Conservation (phyloP, 2,113 vertebrate genomes). For the Phycodurus eques region DNA sequence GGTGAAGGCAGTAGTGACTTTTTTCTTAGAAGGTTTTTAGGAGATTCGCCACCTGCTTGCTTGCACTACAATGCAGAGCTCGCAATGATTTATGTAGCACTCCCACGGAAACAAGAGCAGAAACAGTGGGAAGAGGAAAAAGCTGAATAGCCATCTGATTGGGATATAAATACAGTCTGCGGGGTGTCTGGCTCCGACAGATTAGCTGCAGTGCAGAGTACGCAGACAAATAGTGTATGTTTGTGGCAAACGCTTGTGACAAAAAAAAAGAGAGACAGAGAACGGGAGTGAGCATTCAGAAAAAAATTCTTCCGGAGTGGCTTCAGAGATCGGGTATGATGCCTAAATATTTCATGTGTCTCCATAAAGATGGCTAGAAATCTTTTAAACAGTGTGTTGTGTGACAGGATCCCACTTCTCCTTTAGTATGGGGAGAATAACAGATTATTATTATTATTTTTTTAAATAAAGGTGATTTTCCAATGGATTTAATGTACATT, state of each 20-base stretch:
- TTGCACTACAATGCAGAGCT: constrained; percentile 12
- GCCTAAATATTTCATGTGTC: constrained; percentile 64
- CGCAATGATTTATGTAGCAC: constrained; percentile 31
- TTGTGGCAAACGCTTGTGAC: constrained; percentile 20
- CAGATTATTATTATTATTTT: too few relatives aligned
- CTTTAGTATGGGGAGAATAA: background rate
- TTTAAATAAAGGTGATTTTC: background rate
- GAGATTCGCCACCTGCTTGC: constrained; percentile 33
- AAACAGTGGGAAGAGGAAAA: constrained; percentile 35
- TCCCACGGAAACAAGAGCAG: constrained; percentile 22
- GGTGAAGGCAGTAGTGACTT: background rate
- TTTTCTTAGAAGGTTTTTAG: constrained; percentile 7
- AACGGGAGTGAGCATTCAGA: constrained; percentile 45
- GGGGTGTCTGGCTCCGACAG: constrained; percentile 53
- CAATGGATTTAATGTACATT: background rate
- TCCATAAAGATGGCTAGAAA: constrained; percentile 10
- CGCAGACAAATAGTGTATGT: constrained; percentile 44
- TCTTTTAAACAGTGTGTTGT: constrained; percentile 8
- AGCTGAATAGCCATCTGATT: constrained; percentile 65
- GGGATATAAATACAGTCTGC: constrained; percentile 62
- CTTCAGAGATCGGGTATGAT: constrained; percentile 47
- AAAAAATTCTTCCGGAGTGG: constrained; percentile 43
- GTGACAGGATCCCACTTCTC: background rate
- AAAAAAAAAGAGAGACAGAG: constrained; percentile 18
- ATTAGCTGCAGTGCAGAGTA: constrained; percentile 54